phyloP scores from a whole-genome alignment of 2,113 vertebrate genomes.

The Mus pahari region DNA sequence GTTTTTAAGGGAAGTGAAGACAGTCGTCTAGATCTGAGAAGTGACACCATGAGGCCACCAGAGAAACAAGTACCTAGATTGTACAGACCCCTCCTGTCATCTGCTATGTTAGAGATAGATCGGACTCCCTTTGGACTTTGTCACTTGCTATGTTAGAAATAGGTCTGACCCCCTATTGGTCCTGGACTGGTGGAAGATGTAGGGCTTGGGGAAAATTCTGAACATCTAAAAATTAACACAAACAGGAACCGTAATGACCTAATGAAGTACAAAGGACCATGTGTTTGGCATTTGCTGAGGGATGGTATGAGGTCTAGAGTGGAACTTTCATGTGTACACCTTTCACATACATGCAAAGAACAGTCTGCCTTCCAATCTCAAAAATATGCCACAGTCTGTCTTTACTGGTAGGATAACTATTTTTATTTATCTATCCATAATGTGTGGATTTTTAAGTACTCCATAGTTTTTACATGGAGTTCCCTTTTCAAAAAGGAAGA shows the following conservation, averaged over 20 bases:
- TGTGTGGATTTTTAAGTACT: not conserved
- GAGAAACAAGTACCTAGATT: not conserved
- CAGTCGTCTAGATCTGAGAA: not conserved
- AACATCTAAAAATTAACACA: not conserved
- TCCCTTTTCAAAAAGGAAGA: not conserved
- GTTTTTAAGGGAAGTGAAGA: not conserved
- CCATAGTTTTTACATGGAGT: not conserved
- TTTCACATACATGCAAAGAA: not conserved
- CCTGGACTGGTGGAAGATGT: not conserved
- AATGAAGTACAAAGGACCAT: not conserved
- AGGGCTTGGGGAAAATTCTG: not conserved
- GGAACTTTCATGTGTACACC: too few relatives aligned
- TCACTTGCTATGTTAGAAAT: not conserved
- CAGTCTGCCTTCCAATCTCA: not conserved
- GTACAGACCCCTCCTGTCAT: not conserved
- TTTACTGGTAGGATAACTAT: not conserved
- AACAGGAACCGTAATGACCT: not conserved
- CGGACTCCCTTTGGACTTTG: not conserved
- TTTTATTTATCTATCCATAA: slow-evolving; percentile 5
- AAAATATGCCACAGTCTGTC: not conserved
- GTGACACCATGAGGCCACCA: not conserved
- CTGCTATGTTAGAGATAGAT: not conserved
- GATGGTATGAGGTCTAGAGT: too few relatives aligned
- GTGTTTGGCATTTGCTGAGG: not conserved
- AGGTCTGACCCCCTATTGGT: not conserved